Base-by-base conservation (phyloP, 1,140 invertebrate genomes). In the Monochamus saltuarius region DNA sequence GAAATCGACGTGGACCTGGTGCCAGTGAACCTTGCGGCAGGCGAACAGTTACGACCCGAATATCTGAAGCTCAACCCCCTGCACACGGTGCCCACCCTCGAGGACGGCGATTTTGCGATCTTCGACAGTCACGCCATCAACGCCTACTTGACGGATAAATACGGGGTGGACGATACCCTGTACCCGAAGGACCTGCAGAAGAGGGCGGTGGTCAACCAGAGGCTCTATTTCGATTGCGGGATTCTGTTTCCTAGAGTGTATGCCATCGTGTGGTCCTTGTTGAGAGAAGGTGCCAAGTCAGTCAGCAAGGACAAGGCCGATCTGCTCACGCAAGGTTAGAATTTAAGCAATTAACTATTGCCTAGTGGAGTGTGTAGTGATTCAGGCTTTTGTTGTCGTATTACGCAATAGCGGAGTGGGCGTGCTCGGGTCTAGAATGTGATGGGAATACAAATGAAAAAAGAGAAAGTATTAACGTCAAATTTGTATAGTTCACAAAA, bases 1-100 rank as follows among this genome's bases (percentile, higher is more conserved):
- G 89, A 86, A 37, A 70, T 92, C 9, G 83, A 90, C 51, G 71
- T 92, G 11, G 89, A 92, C 71, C 73, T 89, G 17, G 88, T 87
- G 72, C 70, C 83, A n/a, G 77, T 85, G 7, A 68, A 71, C 58
- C 19, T 66, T 16, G 37, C 39, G 19, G 54, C 52, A 9, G 60
- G 61, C 13, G 64, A 66, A 53, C 64, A 66, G 40, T 9, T 62
- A 7, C 62, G 29, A 10, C 64, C 59, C 7, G 53, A 66, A 37
- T 66, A 38, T 47, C 52, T 66, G 14, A 62, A 59, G 42, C 49
- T 65, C 51, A 66, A 66, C 75, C 85, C 85, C 11, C 83, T 86
- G 65, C 86, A 88, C 56, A 85, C 84, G 1, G 80, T 89, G 55
- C 87, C 87, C 7, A 87, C 85, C 0, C 73, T 89, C 61, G 82